phyloP scores from a whole-genome alignment of 92 coral and sea anemone genomes.

The Palythoa caribaeorum region DNA sequence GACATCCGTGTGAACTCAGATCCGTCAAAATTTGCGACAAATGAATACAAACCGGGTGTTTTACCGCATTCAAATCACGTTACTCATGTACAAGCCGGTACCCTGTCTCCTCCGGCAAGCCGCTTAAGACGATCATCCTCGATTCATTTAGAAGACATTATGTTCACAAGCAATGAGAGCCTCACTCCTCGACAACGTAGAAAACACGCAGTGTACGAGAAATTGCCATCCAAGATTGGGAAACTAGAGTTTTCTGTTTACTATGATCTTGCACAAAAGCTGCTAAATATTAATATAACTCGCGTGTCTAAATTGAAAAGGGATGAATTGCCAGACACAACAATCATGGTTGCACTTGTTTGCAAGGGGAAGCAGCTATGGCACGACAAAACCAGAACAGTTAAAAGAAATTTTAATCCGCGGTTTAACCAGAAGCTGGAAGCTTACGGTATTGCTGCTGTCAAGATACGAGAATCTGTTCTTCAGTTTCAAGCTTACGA shows the following conservation, averaged over 20 bases:
- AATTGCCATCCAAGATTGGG: slow-evolving; percentile 22
- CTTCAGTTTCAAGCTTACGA: slow-evolving; percentile 33
- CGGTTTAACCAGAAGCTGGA: slow-evolving; percentile 45
- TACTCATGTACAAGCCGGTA: slow-evolving; percentile 6
- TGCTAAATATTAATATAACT: slow-evolving; percentile 16
- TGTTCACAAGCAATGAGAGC: background rate
- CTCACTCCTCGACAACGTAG: slow-evolving; percentile 34
- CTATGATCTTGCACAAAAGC: slow-evolving; percentile 24
- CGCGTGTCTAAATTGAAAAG: slow-evolving; percentile 32
- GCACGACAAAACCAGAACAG: slow-evolving; percentile 36
- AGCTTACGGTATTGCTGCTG: slow-evolving; percentile 37
- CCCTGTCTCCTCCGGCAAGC: slow-evolving; percentile 3
- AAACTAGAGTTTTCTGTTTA: slow-evolving; percentile 42
- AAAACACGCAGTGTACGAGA: slow-evolving; percentile 30
- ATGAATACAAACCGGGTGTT: slow-evolving; percentile 16
- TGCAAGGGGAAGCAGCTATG: slow-evolving; percentile 32
- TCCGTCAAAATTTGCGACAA: slow-evolving; percentile 37
- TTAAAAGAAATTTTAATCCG: slow-evolving; percentile 40
- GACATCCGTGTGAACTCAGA: slow-evolving; percentile 25
- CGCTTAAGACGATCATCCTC: slow-evolving; percentile 4
- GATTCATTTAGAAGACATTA: slow-evolving; percentile 9
- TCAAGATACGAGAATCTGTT: slow-evolving; percentile 9
- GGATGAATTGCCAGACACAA: slow-evolving; percentile 31
- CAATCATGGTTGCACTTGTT: slow-evolving; percentile 2
- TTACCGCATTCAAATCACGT: slow-evolving; percentile 28